Percentiles rank a stretch among this genome's conserved stretches.
Evolutionary conservation across 1,140 invertebrate genomes (phyloP).

Genomic region (Diabrotica undecimpunctata): DNA sequence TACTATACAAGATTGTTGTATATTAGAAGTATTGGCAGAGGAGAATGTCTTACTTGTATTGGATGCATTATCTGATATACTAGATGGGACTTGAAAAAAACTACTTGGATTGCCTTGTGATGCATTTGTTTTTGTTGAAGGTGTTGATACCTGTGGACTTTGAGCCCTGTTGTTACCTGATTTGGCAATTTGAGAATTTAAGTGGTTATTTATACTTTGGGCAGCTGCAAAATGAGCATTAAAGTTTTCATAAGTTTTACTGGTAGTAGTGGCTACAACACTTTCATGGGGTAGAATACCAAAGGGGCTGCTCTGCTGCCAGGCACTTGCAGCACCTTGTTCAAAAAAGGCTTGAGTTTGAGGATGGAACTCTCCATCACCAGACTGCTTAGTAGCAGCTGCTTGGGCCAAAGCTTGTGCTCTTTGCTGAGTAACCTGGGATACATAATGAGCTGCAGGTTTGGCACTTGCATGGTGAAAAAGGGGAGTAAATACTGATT

Average conservation of each 20-base stretch:
- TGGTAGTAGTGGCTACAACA: constrained; percentile 63
- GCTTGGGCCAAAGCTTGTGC: constrained; percentile 44
- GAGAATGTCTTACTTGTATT: constrained; percentile 49
- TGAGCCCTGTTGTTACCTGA: constrained; percentile 46
- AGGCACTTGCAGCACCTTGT: constrained; percentile 55
- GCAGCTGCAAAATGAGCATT: constrained; percentile 59
- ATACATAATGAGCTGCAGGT: constrained; percentile 33
- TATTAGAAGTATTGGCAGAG: constrained; percentile 55
- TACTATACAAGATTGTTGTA: constrained; percentile 69
- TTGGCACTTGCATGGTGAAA: constrained; percentile 58
- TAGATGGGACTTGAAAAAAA: constrained; percentile 61
- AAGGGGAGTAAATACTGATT: constrained; percentile 66
- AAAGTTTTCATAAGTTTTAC: constrained; percentile 63
- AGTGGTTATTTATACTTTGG: constrained; percentile 56
- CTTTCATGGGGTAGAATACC: constrained; percentile 75
- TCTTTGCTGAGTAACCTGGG: constrained; percentile 50
- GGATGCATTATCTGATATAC: constrained; percentile 45
- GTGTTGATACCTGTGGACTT: constrained; percentile 57
- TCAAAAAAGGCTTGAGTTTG: constrained; percentile 61
- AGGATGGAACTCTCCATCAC: constrained; percentile 53
- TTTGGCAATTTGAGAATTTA: constrained; percentile 59
- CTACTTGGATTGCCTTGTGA: constrained; percentile 53
- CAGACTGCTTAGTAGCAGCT: constrained; percentile 54
- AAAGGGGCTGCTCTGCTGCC: constrained; percentile 71
- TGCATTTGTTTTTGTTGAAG: constrained; percentile 53